phyloP scores from a whole-genome alignment of 2,113 vertebrate genomes.

The Petrocephalus microphthalmus region DNA sequence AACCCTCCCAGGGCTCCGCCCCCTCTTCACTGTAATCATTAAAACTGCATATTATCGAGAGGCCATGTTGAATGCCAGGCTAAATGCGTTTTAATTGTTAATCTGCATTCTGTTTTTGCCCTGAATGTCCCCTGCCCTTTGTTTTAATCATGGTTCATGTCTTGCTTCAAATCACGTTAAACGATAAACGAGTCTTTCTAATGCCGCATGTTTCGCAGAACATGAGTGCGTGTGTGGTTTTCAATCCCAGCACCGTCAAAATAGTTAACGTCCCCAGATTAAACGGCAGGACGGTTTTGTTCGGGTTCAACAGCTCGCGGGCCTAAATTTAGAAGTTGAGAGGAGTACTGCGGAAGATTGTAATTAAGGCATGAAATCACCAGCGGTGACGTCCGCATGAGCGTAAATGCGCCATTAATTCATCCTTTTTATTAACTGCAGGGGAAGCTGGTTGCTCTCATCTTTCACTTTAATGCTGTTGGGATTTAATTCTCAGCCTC shows the following conservation, averaged over 20 bases:
- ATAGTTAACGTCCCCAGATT: slow-evolving; percentile 32
- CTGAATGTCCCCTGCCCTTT: neutral
- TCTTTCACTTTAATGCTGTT: neutral
- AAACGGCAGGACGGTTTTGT: slow-evolving; percentile 14
- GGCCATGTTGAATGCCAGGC: neutral
- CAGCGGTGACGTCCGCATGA: neutral
- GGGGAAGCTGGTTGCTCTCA: slow-evolving; percentile 8
- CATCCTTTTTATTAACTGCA: slow-evolving; percentile 16
- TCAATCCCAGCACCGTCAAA: slow-evolving; percentile 28
- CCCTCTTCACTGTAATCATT: neutral
- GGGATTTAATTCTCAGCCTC: neutral
- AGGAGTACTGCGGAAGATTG: slow-evolving; percentile 5
- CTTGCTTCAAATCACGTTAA: slow-evolving; percentile 6
- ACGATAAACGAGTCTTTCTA: slow-evolving; percentile 1
- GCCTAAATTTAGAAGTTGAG: slow-evolving; percentile 21
- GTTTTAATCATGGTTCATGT: slow-evolving; percentile 12
- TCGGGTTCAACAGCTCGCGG: slow-evolving; percentile 24
- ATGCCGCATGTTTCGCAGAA: neutral
- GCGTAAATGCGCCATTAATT: slow-evolving; percentile 24
- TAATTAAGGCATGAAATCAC: slow-evolving; percentile 14
- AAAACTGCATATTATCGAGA: neutral
- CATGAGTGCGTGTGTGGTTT: neutral
- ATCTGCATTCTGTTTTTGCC: slow-evolving; percentile 17
- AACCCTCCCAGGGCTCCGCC: neutral
- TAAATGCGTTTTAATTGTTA: slow-evolving; percentile 26